Base-by-base conservation (phyloP, 2,113 vertebrate genomes). In the Centropus bengalensis region DNA sequence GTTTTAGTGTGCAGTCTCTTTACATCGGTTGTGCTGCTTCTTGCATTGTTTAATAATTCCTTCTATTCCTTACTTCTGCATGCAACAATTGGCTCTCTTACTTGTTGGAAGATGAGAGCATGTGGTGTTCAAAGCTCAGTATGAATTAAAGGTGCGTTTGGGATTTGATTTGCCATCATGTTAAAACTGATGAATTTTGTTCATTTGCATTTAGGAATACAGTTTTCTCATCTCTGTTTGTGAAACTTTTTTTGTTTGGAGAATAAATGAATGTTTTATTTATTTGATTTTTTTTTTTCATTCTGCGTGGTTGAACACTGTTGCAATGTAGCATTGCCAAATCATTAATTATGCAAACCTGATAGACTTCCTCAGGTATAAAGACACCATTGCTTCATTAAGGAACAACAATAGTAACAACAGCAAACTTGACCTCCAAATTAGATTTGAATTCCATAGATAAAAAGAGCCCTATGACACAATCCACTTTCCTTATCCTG, bases 131-230 rank as follows among this genome's bases (percentile, higher is more conserved):
- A 96, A 96, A 96, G 88, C 88, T 93, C 96, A 94, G 89, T 97
- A 83, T 96, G 94, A 96, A 95, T 94, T 95, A 89, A 97, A 96
- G 96, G 96, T 96, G 95, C 89, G 95, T 96, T 88, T 94, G 94
- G 94, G 82, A 92, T 91, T 96, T 86, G 88, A 83, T 95, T 95
- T 93, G 88, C 86, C 93, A 73, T 66, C 14, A 3, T 36, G 52
- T 89, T 81, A 70, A 91, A 79, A 86, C 16, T 28, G 38, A 76
- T 89, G 1, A 38, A 33, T 75, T 95, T 64, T 84, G n/a, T 91
- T 73, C 5, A 12, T 58, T 73, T 91, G 6, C 87, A 59, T 60
- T 81, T 86, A 93, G 68, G 66, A 63, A 45, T 75, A 30, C 26
- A 69, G 22, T 86, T 86, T 88, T 60, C 32, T 87, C 69, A 22